Evolutionary conservation across 2,888 invertebrate species (phyloP), one percentile per base, ranked within the genome.

Genomic region (Amblyjoppa proteus): DNA sequence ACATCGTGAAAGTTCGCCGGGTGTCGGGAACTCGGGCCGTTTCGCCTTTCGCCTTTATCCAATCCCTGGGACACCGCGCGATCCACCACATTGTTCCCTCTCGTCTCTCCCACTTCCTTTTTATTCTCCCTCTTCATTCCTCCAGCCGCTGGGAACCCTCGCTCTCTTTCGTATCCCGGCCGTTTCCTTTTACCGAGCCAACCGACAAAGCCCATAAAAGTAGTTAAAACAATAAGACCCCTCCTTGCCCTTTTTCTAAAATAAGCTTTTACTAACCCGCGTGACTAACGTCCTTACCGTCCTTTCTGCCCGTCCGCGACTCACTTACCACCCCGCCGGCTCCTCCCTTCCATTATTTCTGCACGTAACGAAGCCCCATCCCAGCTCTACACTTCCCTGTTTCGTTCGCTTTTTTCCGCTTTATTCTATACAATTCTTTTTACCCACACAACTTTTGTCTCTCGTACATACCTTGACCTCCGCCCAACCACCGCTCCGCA

Each of bases 201-300:
- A 49, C 68, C 85, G 75, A 75, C 75, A 83, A 84, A 86, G 66
- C 82, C 61, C 69, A 74, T 78, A 66, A 85, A 84, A 79, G 83
- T 85, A 84, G 83, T 81, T 87, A 83, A 87, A 86, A 86, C 83
- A 83, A 81, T 79, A 78, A 82, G 69, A 66, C 58, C 71, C 75
- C 51, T 73, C 68, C 11, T 61, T 58, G 66, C 53, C 58, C 56
- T 3, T 45, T 25, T 66, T 68, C 73, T 68, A 71, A 83, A 83
- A 78, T 69, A 69, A 81, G 84, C 83, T 83, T 87, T 85, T 76
- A 81, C 83, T 83, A 83, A 84, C 82, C 84, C 76, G 71, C 69
- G 64, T 75, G 80, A 77, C 73, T 80, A 80, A 82, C 71, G 71
- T 74, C 82, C 70, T 82, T 71, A 49, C 82, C 53, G 66, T 53